phyloP scores from a whole-genome alignment of 2,113 vertebrate genomes.

The Lagopus leucura region DNA sequence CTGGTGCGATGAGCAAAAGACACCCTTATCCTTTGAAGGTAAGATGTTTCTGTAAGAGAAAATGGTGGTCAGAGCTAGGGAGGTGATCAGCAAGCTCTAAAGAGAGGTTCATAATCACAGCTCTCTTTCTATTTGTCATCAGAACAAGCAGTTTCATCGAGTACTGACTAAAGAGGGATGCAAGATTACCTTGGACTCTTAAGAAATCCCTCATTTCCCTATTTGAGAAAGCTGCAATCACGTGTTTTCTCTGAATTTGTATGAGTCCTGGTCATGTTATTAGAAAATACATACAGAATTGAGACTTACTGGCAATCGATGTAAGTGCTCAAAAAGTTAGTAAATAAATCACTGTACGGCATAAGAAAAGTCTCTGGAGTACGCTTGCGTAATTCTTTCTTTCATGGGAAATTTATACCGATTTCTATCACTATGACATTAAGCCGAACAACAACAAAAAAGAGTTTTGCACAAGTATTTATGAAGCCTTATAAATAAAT shows the following conservation, averaged over 20 bases:
- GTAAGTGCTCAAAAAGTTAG: conserved; percentile 60
- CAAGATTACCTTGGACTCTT: neutral
- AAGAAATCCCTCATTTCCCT: conserved; percentile 37
- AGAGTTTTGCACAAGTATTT: neutral
- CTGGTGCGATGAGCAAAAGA: neutral
- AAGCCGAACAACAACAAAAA: neutral
- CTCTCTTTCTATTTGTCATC: conserved; percentile 5
- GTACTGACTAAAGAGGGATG: conserved; percentile 26
- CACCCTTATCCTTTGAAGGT: neutral
- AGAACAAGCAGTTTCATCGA: neutral
- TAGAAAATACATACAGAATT: conserved; percentile 54
- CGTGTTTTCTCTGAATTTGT: conserved; percentile 49
- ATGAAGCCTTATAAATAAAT: neutral
- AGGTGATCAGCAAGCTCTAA: neutral
- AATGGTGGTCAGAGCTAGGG: neutral
- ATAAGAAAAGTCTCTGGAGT: conserved; percentile 38
- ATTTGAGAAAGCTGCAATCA: conserved; percentile 18
- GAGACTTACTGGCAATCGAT: conserved; percentile 64
- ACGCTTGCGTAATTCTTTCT: conserved; percentile 50
- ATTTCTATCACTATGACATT: conserved; percentile 2
- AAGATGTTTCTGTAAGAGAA: neutral
- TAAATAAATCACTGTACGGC: conserved; percentile 62
- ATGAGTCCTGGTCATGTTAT: conserved; percentile 53
- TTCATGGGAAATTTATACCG: conserved; percentile 37
- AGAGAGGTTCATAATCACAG: neutral